Evolutionary conservation across 1,140 invertebrate genomes (phyloP).

Genomic region (Drosophila varians): DNA sequence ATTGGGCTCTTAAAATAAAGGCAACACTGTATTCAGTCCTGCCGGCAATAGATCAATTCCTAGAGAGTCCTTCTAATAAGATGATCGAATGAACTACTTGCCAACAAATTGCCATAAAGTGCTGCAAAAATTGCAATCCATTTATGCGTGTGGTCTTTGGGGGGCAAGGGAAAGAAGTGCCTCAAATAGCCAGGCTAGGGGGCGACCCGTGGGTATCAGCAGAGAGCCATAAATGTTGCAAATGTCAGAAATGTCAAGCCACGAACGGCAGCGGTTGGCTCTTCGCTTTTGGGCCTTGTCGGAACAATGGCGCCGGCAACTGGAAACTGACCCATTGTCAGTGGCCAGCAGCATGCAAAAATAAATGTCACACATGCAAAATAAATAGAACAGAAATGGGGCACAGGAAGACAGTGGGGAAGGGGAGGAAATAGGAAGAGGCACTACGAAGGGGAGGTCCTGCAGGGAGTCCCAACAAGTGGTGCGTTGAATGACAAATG

Average conservation of each 20-base stretch:
- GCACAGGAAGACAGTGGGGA: constrained; percentile 6
- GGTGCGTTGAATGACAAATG: constrained; percentile 62
- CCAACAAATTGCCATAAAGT: constrained; percentile 55
- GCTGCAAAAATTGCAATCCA: constrained; percentile 49
- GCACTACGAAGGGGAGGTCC: neutral
- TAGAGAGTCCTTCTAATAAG: constrained; percentile 20
- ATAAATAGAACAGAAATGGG: constrained; percentile 74
- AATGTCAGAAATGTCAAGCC: constrained; percentile 78
- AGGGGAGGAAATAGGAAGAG: neutral
- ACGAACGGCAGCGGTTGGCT: constrained; percentile 58
- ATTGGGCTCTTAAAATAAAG: neutral
- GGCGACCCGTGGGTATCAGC: constrained; percentile 45
- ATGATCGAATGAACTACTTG: constrained; percentile 27
- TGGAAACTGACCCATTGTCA: constrained; percentile 42
- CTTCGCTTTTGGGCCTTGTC: constrained; percentile 36
- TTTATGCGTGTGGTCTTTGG: constrained; percentile 36
- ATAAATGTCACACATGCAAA: constrained; percentile 77
- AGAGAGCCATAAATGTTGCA: constrained; percentile 74
- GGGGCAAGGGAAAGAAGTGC: neutral
- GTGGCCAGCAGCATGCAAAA: constrained; percentile 50
- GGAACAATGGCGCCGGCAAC: constrained; percentile 36
- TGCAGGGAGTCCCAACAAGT: constrained; percentile 6
- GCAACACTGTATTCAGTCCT: neutral
- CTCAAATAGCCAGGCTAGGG: too few species aligned
- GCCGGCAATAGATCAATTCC: neutral